phyloP scores from a whole-genome alignment of 2,888 invertebrate genomes.

The Leptopilina drosophilae region DNA sequence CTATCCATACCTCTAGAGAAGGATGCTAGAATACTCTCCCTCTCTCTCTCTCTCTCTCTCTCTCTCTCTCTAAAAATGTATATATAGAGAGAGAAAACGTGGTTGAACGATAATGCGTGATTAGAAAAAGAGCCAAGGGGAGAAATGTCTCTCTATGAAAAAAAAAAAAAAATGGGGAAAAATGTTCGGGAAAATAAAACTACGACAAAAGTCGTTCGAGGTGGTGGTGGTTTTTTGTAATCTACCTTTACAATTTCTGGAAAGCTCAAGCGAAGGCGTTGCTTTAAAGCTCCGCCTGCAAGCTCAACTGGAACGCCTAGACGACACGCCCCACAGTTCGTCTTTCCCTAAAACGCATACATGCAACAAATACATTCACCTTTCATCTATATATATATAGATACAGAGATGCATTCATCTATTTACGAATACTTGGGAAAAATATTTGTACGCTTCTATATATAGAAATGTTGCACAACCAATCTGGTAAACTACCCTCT shows the following conservation, averaged over 20 bases:
- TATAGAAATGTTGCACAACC: not conserved
- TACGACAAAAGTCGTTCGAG: constrained; percentile 4
- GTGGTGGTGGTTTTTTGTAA: constrained; percentile 33
- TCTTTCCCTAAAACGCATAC: constrained; percentile 45
- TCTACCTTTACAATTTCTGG: constrained; percentile 50
- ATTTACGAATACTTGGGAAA: not conserved
- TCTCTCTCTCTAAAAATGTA: no score
- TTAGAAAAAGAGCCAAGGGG: constrained; percentile 47
- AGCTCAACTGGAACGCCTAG: constrained; percentile 66
- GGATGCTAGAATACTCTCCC: no score
- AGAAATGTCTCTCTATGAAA: constrained; percentile 29
- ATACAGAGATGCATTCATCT: not conserved
- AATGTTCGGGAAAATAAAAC: constrained; percentile 36
- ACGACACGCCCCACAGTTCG: constrained; percentile 67
- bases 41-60: no score
- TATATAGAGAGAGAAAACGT: no score
- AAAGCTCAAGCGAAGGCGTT: constrained; percentile 67
- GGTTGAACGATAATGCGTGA: constrained; percentile 48
- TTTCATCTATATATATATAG: not conserved
- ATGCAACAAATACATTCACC: not conserved
- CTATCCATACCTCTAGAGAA: no score
- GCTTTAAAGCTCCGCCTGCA: constrained; percentile 73
- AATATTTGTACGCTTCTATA: no score
- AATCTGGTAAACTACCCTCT: not conserved
- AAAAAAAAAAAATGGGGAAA: not conserved